These are phyloP conservation scores for Porites lutea DNA, from an alignment of 64 coral and sea anemone genomes.

Conservation along the genomic window DNA sequence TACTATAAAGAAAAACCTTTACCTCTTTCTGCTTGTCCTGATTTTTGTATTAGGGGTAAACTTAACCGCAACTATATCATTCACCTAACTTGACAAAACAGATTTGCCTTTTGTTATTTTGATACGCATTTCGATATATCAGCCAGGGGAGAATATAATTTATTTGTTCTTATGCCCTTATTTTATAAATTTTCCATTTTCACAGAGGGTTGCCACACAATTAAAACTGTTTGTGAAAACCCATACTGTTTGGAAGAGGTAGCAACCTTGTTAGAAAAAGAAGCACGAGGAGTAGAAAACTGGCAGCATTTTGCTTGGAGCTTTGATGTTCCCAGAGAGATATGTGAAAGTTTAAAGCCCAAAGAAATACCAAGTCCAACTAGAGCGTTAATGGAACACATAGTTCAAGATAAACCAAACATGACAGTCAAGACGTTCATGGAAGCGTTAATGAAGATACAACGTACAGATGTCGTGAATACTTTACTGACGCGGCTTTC, in stretches of 20 bases:
- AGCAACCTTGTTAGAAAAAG: not conserved
- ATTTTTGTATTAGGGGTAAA: too few species aligned
- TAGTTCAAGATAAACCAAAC: not conserved
- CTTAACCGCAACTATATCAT: too few species aligned
- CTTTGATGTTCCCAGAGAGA: slow-evolving; percentile 1
- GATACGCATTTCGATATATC: too few species aligned
- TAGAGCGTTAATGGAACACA: slow-evolving; percentile 19
- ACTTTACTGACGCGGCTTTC: not conserved
- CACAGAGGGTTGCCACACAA: not conserved
- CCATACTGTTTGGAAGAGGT: slow-evolving; percentile 24
- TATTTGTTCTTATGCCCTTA: not conserved
- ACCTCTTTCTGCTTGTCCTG: too few species aligned
- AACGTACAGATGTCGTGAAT: slow-evolving; percentile 14
- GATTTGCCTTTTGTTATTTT: too few species aligned
- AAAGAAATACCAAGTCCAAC: slow-evolving; percentile 16
- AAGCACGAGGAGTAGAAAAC: not conserved
- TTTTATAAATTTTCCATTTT: not conserved
- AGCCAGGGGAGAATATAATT: too few species aligned
- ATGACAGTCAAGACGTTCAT: slow-evolving; percentile 42
- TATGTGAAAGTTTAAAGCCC: not conserved
- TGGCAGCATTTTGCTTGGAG: slow-evolving; percentile 40
- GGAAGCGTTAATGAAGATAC: not conserved
- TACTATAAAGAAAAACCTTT: too few species aligned
- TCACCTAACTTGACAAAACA: too few species aligned
- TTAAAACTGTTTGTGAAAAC: not conserved